Conservation (phyloP, 2,888 invertebrate genomes). For the Poecilus cupreus region DNA sequence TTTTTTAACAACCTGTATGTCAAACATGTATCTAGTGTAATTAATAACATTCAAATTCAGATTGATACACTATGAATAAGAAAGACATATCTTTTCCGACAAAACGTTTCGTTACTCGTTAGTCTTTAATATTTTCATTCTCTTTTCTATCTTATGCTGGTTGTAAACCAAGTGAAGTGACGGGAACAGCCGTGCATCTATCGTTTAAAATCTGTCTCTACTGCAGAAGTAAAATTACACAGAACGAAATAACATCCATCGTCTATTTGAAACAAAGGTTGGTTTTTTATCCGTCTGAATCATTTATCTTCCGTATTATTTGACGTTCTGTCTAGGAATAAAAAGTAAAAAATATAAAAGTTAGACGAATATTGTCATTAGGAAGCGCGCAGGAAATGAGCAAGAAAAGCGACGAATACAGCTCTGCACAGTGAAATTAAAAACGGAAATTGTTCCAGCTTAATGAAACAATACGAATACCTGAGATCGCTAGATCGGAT, state of each 20-base stretch:
- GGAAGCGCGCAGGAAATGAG: constrained; percentile 42
- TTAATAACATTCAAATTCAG: no score
- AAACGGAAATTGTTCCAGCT: constrained; percentile 53
- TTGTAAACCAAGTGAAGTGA: no score
- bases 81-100: no score
- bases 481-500: constrained; percentile 51
- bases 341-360: constrained; percentile 47
- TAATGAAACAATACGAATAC: constrained; percentile 57
- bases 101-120: no score
- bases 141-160: no score
- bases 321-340: constrained; percentile 37
- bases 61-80: no score
- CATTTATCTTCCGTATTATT: constrained; percentile 46
- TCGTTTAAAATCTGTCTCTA: constrained; percentile 40
- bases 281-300: constrained; percentile 18
- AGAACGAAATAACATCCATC: constrained; percentile 22
- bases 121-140: no score
- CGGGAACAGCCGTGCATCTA: neutral
- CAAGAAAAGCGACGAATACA: constrained; percentile 33
- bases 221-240: neutral
- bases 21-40: no score
- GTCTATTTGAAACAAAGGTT: constrained; percentile 42
- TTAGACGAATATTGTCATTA: constrained; percentile 48
- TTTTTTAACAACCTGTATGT: no score
- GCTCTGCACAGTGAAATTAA: constrained; percentile 45